phyloP scores from a whole-genome alignment of 2,888 invertebrate species.

The Agonum fuliginosum region DNA sequence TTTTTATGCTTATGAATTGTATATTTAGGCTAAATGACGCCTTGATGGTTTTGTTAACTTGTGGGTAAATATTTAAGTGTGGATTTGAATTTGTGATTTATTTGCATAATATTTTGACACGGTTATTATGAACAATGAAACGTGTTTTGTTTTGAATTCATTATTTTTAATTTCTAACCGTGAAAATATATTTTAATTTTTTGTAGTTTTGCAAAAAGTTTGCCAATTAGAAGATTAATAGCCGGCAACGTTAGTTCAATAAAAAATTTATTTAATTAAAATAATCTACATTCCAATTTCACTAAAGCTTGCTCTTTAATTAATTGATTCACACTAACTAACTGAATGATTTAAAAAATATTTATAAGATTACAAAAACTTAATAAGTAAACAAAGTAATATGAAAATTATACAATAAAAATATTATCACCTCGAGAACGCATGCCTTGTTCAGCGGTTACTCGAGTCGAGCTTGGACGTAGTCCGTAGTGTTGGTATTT shows the following conservation, averaged over 20 bases:
- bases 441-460: background rate
- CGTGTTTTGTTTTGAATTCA: conserved; percentile 1
- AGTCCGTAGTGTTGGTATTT: conserved; percentile 52
- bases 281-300: conserved; percentile 23
- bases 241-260: background rate
- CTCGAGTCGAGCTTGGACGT: background rate
- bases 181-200: background rate
- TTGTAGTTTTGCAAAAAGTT: background rate
- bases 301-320: background rate
- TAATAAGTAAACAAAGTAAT: background rate
- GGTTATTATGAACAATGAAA: conserved; percentile 13
- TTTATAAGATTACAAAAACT: background rate
- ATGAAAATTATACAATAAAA: conserved; percentile 52
- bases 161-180: background rate
- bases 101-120: conserved; percentile 16
- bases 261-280: conserved; percentile 26
- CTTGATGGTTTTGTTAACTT: conserved; percentile 32
- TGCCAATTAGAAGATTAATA: conserved; percentile 8
- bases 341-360: background rate
- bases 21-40: conserved; percentile 19
- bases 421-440: conserved; percentile 7
- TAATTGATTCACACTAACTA: conserved; percentile 7
- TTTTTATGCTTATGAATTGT: conserved; percentile 43
- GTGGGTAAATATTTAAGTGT: background rate
- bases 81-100: background rate